Base-by-base conservation (phyloP, 1,140 invertebrate genomes). In the Chrysomallon squamiferum region DNA sequence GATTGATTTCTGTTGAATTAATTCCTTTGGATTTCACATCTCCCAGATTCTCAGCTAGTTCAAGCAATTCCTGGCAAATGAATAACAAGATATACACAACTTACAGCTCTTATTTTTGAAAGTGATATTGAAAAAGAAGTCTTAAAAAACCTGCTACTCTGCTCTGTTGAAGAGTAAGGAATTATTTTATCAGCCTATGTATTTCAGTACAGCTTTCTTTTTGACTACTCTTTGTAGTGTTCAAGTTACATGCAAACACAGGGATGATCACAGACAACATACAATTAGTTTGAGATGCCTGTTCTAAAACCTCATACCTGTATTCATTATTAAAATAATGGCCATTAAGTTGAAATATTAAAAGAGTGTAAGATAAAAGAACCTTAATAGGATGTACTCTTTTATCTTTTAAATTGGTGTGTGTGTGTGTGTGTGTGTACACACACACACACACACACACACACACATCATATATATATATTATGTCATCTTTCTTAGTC, bases 1-100 rank as follows among this genome's bases (percentile, higher is more conserved):
- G 43, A 33, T 59, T 50, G 15, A 63, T 41, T 11, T 75, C 62
- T 2, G 59, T 45, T n/a, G 67, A 58, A n/a, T 56, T 62, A 11
- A 77, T 29, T 33, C 75, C 75, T 43, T 66, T 62, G 2, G 67
- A 58, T 56, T 72, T 73, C 2, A 70, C 75, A 33, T 77, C 75
- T 35, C 75, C 75, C 56, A 77, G 32, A 47, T 65, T 64, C 56
- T 77, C 75, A 20, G 71, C 73, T 29, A 77, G 58, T 33, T 66
- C 65, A 43, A 75, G 57, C 11, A 77, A 59, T 27, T 71, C 62
- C 75, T 77, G 30, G n/a, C 63, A 59, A 43, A 43, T 41, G 30
- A 29, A 29, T 22, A 62, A 32, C 27, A 29, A 11, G 43, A 27
- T 32, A 49, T 43, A 62, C 30, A 33, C 11, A 29, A 45, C 38